Conservation (phyloP, 2,797 vertebrate genomes). For the Darevskia mixta region DNA sequence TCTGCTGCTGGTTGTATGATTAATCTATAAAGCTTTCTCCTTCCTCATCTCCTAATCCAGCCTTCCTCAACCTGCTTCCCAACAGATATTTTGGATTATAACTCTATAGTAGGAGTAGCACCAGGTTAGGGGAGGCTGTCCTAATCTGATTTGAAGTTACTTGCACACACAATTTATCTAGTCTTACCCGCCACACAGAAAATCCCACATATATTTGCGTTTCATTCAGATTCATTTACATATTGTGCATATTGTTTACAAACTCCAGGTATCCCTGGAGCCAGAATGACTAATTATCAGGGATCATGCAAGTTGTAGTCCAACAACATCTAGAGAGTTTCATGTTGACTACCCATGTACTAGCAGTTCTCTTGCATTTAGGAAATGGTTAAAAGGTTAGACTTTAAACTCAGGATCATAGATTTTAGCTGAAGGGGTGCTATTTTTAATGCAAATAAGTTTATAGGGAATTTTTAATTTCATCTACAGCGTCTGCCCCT, state of each 20-base stretch:
- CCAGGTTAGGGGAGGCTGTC: no score
- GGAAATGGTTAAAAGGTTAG: no score
- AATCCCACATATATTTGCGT: neutral
- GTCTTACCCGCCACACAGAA: neutral
- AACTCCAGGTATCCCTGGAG: neutral
- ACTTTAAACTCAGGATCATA: no score
- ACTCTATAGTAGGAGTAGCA: no score
- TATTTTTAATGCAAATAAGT: no score
- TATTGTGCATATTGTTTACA: neutral
- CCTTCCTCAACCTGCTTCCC: no score
- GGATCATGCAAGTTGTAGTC: neutral
- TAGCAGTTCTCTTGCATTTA: neutral
- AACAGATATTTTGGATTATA: no score
- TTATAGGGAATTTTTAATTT: no score
- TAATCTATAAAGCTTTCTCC: neutral
- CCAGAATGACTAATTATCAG: neutral
- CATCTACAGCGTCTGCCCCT: no score
- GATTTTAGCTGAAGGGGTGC: no score
- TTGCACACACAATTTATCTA: neutral
- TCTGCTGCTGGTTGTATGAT: rapidly evolving
- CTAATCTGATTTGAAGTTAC: rapidly evolving
- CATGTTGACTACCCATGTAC: neutral
- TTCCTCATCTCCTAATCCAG: conserved; percentile 12
- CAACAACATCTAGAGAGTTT: neutral
- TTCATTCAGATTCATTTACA: conserved; percentile 20